Base-by-base conservation (phyloP, 2,888 invertebrate species). In the Tiphia femorata region DNA sequence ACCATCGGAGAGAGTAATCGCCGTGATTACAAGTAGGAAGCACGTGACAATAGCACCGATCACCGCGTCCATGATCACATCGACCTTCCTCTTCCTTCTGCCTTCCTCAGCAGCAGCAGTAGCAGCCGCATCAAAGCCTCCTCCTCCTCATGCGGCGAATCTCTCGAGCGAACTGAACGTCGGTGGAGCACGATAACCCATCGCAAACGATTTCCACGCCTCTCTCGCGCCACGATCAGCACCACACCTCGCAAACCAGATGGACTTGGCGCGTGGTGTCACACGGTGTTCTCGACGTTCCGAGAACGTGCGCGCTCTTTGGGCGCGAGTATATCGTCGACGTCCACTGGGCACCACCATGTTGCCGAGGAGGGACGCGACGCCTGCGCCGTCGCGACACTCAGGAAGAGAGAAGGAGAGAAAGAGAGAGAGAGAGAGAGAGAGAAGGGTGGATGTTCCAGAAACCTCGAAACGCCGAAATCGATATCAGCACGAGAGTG, bases 401-500 rank as follows among this genome's bases (percentile, higher is more conserved):
- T 29, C n/a, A n/a, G n/a, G n/a, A n/a, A n/a, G n/a, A n/a, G n/a
- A n/a, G n/a, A n/a, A n/a, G n/a, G n/a, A n/a, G n/a, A n/a, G n/a
- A n/a, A n/a, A n/a, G n/a, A n/a, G n/a, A n/a, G n/a, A n/a, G n/a
- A n/a, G n/a, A n/a, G n/a, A n/a, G n/a, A n/a, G n/a, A n/a, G n/a
- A n/a, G n/a, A n/a, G n/a, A n/a, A n/a, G n/a, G n/a, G n/a, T n/a
- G n/a, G n/a, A n/a, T 70, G 77, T 72, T 77, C 78, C 56, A 75
- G 77, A 77, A 75, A 75, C 74, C 74, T 73, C 70, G 67, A 72
- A 71, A 66, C 54, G 35, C 30, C 42, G 57, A 65, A 63, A 69
- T 69, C 69, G 70, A 69, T 69, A 58, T 51, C 33, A n/a, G 12
- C 12, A 6, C n/a, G n/a, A n/a, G n/a, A 6, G 23, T 41, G 55